Base-by-base conservation (phyloP, 2,888 invertebrate species). In the Pristionchus exspectatus region DNA sequence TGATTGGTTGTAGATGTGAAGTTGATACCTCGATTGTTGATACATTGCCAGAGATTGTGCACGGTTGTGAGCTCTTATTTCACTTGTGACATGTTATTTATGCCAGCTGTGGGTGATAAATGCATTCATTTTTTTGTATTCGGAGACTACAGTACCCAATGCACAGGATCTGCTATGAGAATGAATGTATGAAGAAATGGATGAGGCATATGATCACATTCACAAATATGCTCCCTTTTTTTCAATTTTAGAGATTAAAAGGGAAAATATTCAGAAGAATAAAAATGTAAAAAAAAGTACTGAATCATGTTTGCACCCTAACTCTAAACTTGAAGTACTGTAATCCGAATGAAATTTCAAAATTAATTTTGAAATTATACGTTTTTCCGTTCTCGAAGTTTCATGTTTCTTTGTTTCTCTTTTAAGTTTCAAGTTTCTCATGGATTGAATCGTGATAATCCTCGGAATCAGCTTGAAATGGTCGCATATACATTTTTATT, bases 21-120 rank as follows among this genome's bases (percentile, higher is more conserved):
- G 12, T 30, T 69, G 69, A 69, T 69, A 30, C 69, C 69, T 69
- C 69, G 24, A 38, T 21, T 24, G 21, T 38, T 63, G 63, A 63
- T n/a, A 56, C 56, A 72, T 72, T 27, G 16, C 30, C 30, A 27
- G 33, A 74, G 30, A 21, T 74, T 74, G 38, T 74, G 4, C 24
- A 74, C 38, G 74, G 74, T 74, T 74, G 74, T 74, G 74, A 38
- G 38, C 33, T 18, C 10, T 74, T 38, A 38, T 74, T 74, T 21
- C 38, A 18, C 33, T 74, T 38, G 38, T 74, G 12, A 69, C 27
- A 30, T 30, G 7, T 69, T 14, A 14, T 30, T 30, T 69, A 5
- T 21, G 30, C 30, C 30, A 30, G 30, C 18, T 27, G 21, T 74
- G 74, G 38, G 21, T 44, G 38, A 44, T 74, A 74, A 74, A 74